Evolutionary conservation across 2,888 invertebrate genomes (phyloP).

Genomic region (Hydrotaea cyrtoneurina): DNA sequence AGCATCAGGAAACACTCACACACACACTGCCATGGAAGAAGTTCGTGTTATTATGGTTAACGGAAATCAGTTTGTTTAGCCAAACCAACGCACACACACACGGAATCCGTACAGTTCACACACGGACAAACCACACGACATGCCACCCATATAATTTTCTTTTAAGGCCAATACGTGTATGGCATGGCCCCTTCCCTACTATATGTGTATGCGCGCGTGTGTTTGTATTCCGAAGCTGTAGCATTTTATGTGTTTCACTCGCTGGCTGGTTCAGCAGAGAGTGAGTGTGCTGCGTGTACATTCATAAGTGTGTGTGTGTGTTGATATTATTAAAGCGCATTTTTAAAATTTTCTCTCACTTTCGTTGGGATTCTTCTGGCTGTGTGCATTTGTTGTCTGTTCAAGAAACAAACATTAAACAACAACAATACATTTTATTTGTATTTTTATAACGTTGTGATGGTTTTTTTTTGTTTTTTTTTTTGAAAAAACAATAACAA

Average conservation of each 20-base stretch:
- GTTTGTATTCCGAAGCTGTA: slow-evolving; percentile 8
- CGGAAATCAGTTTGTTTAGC: slow-evolving; percentile 38
- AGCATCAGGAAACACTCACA: background rate
- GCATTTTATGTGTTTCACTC: slow-evolving; percentile 15
- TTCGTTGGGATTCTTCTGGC: background rate
- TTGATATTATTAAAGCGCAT: slow-evolving; percentile 36
- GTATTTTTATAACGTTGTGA: background rate
- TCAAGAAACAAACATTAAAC: background rate
- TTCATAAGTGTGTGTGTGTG: background rate
- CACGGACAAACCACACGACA: slow-evolving; percentile 4
- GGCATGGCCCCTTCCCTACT: background rate
- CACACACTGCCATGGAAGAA: background rate
- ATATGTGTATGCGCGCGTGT: background rate
- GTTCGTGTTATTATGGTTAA: slow-evolving; percentile 25
- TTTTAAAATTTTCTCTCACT: slow-evolving; percentile 26
- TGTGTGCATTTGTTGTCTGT: slow-evolving; percentile 10
- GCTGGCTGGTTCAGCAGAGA: background rate
- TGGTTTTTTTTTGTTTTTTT: background rate
- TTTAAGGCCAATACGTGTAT: slow-evolving; percentile 49
- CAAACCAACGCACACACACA: background rate
- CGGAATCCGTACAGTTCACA: background rate
- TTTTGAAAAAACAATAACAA: background rate
- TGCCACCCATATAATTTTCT: slow-evolving; percentile 28
- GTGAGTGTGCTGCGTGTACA: background rate
- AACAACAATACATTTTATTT: background rate